Evolutionary conservation across 2,888 invertebrate genomes (phyloP), one percentile per base, ranked within the genome.

Genomic region (Julus scandinavius): DNA sequence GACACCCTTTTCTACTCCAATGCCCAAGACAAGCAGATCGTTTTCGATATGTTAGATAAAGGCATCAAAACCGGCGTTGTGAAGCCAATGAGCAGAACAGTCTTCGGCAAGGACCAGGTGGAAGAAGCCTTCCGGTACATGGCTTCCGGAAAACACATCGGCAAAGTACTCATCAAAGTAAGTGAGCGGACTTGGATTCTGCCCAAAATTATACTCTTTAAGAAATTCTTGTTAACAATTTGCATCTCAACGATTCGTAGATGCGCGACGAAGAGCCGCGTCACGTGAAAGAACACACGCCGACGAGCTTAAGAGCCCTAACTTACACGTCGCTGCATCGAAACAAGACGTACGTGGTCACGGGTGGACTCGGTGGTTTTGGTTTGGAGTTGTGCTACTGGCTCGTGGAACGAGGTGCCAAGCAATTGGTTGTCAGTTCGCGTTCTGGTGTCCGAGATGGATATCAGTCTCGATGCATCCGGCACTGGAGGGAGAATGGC

Each of bases 61-160:
- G 99, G 99, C 90, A 97, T 99, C 91, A 94, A 94, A 89, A 94
- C 92, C 90, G 99, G 99, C 13, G 97, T 97, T 86, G 98, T 99
- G 29, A 94, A 94, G 80, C 99, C 99, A 29, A 94, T 99, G 88
- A 96, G 96, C 20, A 94, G 95, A 85, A 97, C 97, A 5, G 95
- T 97, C 3, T 99, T 96, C 92, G 94, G 95, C 50, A 96, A 96
- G 91, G 94, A 95, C 91, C 96, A 98, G 93, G 95, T 97, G 40
- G 99, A 99, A 93, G 96, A 96, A 92, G 98, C 98, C 2, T 99
- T 98, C 94, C 92, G 94, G 90, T 98, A 94, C 93, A 99, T 99
- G 98, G 99, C 98, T 20, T 96, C 97, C 9, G 99, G 99, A 89
- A 98, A 97, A 92, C 99, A 99, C 93, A 97, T 99, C 91, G 99